Conservation (phyloP, 2,113 vertebrate genomes). For the Proterorhinus semilunaris region DNA sequence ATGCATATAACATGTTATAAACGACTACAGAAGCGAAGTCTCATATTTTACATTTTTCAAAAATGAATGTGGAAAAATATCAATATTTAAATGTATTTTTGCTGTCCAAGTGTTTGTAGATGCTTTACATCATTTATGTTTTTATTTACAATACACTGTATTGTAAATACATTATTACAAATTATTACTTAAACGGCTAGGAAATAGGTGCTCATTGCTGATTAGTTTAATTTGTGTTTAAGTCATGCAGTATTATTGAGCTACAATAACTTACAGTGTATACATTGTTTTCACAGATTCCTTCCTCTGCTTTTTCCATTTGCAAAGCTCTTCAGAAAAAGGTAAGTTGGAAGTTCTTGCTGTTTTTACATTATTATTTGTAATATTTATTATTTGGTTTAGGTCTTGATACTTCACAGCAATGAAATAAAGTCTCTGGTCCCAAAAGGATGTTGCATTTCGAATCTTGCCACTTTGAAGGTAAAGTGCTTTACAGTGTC, state of each 20-base stretch:
- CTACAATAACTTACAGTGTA: neutral
- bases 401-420: conserved; percentile 89
- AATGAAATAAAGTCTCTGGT: conserved; percentile 84
- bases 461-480: conserved; percentile 84
- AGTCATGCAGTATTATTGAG: neutral
- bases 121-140: no score
- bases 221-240: neutral
- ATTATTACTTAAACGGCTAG: no score
- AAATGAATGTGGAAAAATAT: no score
- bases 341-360: conserved; percentile 69
- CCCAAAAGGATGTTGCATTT: conserved; percentile 85
- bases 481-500: conserved; percentile 56
- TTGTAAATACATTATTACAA: no score
- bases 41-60: no score
- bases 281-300: conserved; percentile 77
- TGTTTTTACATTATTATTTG: neutral
- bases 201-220: neutral
- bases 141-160: no score
- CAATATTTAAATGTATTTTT: no score
- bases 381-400: conserved; percentile 29
- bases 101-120: no score
- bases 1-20: no score
- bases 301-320: conserved; percentile 85
- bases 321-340: conserved; percentile 96
- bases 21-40: no score